Conservation (phyloP, 2,797 vertebrate genomes). For the Remorina albescens region DNA sequence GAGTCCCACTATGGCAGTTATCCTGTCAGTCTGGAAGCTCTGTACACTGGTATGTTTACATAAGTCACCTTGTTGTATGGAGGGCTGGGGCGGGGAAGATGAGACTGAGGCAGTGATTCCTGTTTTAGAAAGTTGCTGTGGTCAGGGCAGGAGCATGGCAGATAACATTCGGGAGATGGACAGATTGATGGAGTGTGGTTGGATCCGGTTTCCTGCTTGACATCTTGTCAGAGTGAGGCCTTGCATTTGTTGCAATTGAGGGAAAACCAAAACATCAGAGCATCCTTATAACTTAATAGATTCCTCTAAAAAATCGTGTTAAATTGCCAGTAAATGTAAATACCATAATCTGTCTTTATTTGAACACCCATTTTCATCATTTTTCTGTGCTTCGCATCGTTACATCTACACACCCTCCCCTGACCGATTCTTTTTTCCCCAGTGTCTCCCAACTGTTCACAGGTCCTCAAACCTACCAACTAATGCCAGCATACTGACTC, state of each 20-base stretch:
- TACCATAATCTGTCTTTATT: neutral
- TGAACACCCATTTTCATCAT: constrained; percentile 7
- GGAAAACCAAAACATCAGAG: neutral
- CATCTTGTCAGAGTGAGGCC: too few species aligned
- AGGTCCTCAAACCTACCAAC: constrained; percentile 67
- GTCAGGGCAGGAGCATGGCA: constrained; percentile 7
- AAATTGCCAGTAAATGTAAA: constrained; percentile 12
- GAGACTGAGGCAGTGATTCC: constrained; percentile 22
- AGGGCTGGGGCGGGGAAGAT: constrained; percentile 12
- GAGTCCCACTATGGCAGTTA: constrained; percentile 67
- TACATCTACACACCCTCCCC: constrained; percentile 38
- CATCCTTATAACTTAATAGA: neutral
- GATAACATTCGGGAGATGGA: constrained; percentile 27
- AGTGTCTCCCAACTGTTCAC: constrained; percentile 74
- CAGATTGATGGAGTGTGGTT: neutral
- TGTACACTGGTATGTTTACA: constrained; percentile 56
- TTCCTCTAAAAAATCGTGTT: neutral
- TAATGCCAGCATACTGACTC: constrained; percentile 65
- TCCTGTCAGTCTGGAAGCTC: constrained; percentile 55
- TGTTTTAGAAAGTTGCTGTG: constrained; percentile 44
- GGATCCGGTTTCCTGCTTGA: neutral
- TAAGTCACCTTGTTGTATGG: constrained; percentile 66
- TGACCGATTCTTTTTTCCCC: constrained; percentile 60
- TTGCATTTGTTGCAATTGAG: neutral
- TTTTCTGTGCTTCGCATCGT: neutral